phyloP scores from a whole-genome alignment of 1,140 invertebrate species.

The Lanistes nyassanus region DNA sequence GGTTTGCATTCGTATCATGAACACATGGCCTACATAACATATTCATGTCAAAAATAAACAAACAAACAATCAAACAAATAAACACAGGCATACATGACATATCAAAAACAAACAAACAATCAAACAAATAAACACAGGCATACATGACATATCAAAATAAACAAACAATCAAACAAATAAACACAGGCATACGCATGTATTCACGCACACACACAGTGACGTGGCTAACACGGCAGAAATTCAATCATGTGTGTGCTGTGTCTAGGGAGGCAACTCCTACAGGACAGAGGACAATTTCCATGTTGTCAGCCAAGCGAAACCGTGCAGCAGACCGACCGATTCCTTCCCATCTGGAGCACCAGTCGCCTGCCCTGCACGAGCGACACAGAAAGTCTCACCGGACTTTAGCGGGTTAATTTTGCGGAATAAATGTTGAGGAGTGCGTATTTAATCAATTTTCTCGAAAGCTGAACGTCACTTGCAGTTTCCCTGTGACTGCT shows the following conservation, averaged over 20 bases:
- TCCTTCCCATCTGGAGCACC: slow-evolving; percentile 8
- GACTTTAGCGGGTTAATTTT: slow-evolving; percentile 16
- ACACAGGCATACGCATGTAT: slow-evolving; percentile 10
- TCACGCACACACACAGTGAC: slow-evolving; percentile 8
- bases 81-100: no score
- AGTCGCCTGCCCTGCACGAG: neutral
- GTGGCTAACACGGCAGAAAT: neutral
- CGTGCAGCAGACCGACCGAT: slow-evolving; percentile 6
- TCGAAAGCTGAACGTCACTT: slow-evolving; percentile 7
- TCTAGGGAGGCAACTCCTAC: neutral
- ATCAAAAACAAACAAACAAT: no score
- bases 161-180: neutral
- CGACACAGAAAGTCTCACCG: slow-evolving; percentile 14
- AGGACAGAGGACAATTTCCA: slow-evolving; percentile 3
- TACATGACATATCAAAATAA: no score
- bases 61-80: no score
- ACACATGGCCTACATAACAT: no score
- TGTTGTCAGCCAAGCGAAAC: slow-evolving; percentile 12
- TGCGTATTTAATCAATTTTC: slow-evolving; percentile 13
- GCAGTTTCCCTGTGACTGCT: neutral
- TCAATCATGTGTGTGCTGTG: neutral
- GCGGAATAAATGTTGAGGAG: slow-evolving; percentile 20
- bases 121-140: no score
- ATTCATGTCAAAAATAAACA: no score
- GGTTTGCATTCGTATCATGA: no score